These are phyloP conservation scores for Scaptomyza cyrtandrae DNA, from an alignment of 2,888 invertebrate genomes.

Conservation along the genomic window DNA sequence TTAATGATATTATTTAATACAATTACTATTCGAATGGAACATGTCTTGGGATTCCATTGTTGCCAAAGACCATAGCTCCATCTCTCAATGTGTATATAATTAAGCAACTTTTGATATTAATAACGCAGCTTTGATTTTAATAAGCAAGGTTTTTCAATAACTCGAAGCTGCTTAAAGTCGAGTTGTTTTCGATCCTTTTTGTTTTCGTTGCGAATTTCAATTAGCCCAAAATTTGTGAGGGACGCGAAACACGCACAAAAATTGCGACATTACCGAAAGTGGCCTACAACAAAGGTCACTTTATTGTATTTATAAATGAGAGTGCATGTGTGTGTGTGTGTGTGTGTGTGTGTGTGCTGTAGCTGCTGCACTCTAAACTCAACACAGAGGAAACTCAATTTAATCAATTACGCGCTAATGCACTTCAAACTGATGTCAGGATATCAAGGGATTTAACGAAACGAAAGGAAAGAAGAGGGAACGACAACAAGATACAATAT, in stretches of 20 bases:
- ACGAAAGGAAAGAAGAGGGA: background rate
- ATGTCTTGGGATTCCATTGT: no score
- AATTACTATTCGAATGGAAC: no score
- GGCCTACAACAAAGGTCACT: constrained; percentile 7
- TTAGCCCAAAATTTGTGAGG: no score
- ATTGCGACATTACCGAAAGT: constrained; percentile 50
- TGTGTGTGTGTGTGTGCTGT: constrained; percentile 7
- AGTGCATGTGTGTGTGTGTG: constrained; percentile 7
- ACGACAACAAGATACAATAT: background rate
- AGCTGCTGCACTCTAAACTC: constrained; percentile 1
- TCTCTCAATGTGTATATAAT: no score
- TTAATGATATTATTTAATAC: background rate
- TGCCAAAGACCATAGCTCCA: no score
- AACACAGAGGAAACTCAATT: constrained; percentile 46
- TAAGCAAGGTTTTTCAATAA: no score
- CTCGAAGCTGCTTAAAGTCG: no score
- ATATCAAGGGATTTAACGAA: constrained; percentile 29
- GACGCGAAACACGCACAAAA: constrained; percentile 34
- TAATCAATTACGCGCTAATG: constrained; percentile 62
- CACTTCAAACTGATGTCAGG: constrained; percentile 48
- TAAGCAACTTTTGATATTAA: no score
- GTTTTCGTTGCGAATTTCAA: no score
- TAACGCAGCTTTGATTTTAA: background rate
- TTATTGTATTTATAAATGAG: constrained; percentile 2
- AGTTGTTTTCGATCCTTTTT: no score